Evolutionary conservation across 1,140 invertebrate species (phyloP), one percentile per base, ranked within the genome.

Genomic region (Diorhabda sublineata): DNA sequence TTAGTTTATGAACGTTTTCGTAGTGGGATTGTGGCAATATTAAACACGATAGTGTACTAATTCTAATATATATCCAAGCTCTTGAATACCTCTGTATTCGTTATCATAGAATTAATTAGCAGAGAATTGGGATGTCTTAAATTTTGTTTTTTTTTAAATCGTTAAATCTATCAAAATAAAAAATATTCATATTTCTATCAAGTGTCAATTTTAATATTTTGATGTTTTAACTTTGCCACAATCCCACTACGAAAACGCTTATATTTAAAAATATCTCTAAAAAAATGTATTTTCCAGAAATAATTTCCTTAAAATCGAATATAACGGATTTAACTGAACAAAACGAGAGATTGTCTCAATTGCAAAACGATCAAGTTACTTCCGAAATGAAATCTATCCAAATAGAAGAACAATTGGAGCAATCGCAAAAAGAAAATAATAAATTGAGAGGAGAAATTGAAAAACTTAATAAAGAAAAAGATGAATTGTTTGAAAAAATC

Each of bases 341-440:
- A 69, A 56, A 78, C n/a, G 61, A 71, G n/a, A 81, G 83, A 72
- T 81, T 85, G 67, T 80, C 81, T 5, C 84, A 86, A 67, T 83
- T 87, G 3, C 86, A 90, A 79, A 88, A 85, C 82, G 81, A 82
- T 3, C 82, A 86, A 58, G 87, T 89, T 0, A 84, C 85, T n/a
- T 87, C 88, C 5, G 89, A 92, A 82, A 88, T 92, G 74, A 89
- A 88, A 72, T 84, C 86, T 5, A 89, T 90, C 8, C 88, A 91
- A 73, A 78, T 91, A 67, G 87, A 89, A 78, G 89, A 91, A 77
- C 86, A 90, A 77, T 78, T 90, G 11, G 89, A 90, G 74, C 74
- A 80, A 43, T 69, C 84, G 3, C 82, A 82, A 56, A 79, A 77
- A 5, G 80, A 83, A 71, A 85, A 85, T 72, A 84, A 82, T 8